Conservation (phyloP, 1,140 invertebrate species). For the Brachionus calyciflorus region DNA sequence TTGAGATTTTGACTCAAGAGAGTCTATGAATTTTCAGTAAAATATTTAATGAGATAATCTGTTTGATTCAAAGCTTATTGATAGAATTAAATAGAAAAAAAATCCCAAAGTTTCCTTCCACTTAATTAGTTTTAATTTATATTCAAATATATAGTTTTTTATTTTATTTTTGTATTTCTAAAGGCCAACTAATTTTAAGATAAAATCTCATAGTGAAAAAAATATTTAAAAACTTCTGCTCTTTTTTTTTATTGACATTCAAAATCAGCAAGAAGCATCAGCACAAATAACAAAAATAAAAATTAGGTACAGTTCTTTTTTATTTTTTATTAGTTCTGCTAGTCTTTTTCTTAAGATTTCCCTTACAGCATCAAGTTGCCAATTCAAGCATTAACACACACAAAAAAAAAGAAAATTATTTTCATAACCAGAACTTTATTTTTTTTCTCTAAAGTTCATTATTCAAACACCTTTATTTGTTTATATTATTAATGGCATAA, state of each 20-base stretch:
- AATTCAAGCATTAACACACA: constrained; percentile 9
- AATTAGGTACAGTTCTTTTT: no score
- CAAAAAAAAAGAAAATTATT: no score
- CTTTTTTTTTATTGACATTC: no score
- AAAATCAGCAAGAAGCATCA: no score
- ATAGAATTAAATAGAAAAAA: neutral
- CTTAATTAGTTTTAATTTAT: neutral
- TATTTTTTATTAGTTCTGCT: no score
- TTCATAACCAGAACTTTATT: neutral
- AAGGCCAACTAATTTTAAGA: neutral
- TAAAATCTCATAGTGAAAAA: no score
- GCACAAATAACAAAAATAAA: no score
- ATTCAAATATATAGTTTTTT: no score
- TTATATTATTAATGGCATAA: neutral
- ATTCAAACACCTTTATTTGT: constrained; percentile 19
- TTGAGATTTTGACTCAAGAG: no score
- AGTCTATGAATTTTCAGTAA: neutral
- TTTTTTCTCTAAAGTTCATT: constrained; percentile 38
- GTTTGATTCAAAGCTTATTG: neutral
- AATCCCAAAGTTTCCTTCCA: neutral
- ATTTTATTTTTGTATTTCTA: neutral
- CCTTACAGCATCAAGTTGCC: neutral
- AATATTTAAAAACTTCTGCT: no score
- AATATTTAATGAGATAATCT: neutral
- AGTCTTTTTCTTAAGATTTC: neutral